phyloP scores from a whole-genome alignment of 2,113 vertebrate species.

The Clarias macrocephalus region DNA sequence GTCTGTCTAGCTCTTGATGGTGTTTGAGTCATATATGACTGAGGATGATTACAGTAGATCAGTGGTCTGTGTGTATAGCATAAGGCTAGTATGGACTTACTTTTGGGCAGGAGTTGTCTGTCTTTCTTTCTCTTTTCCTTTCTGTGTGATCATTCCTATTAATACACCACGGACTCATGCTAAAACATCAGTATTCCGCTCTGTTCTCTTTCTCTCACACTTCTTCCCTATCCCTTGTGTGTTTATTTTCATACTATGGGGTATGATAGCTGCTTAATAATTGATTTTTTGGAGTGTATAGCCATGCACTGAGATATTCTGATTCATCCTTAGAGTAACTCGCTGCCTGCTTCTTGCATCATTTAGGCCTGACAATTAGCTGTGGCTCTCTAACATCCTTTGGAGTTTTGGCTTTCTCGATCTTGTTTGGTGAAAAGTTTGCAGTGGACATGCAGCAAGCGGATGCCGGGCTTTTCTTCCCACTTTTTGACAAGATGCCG shows the following conservation, averaged over 20 bases:
- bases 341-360: constrained; percentile 73
- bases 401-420: constrained; percentile 65
- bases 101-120: constrained; percentile 50
- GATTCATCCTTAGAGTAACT: constrained; percentile 78
- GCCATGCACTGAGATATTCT: constrained; percentile 80
- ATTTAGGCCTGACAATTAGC: constrained; percentile 70
- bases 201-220: constrained; percentile 53
- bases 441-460: constrained; percentile 54
- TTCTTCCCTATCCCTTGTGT: constrained; percentile 56
- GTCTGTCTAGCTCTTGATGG: constrained; percentile 31
- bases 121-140: constrained; percentile 16
- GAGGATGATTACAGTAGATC: constrained; percentile 17
- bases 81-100: constrained; percentile 45
- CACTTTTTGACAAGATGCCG: constrained; percentile 65
- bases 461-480: constrained; percentile 53
- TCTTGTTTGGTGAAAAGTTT: constrained; percentile 68
- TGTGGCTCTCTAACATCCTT: constrained; percentile 65
- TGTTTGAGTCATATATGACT: constrained; percentile 47
- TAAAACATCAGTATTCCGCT: constrained; percentile 61
- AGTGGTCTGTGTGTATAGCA: constrained; percentile 46
- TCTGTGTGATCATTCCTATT: constrained; percentile 58
- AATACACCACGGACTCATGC: constrained; percentile 60
- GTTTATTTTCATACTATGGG: constrained; percentile 81
- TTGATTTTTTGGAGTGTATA: constrained; percentile 80
- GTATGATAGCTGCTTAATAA: constrained; percentile 79